Percentiles rank a stretch among this genome's conserved stretches.
Evolutionary conservation across 2,888 invertebrate species (phyloP).

Genomic region (Nudaria mundana): DNA sequence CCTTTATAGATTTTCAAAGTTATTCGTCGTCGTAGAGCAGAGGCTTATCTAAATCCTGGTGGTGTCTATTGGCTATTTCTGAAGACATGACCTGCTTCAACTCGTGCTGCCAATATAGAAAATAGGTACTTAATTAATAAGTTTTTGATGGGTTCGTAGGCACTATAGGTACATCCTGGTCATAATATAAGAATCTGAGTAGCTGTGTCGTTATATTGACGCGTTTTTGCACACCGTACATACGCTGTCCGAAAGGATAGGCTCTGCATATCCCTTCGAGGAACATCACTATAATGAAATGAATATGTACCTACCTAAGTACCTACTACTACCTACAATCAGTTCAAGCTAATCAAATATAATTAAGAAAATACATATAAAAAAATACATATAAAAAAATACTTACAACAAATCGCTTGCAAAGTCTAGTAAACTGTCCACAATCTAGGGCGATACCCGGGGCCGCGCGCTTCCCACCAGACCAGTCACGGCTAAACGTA

Average conservation of each 20-base stretch:
- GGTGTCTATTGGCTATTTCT: conserved; percentile 45
- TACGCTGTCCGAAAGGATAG: too few relatives aligned
- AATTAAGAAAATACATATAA: too few relatives aligned
- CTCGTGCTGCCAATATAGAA: conserved; percentile 59
- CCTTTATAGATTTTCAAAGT: conserved; percentile 5
- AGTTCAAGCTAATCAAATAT: too few relatives aligned
- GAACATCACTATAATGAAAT: too few relatives aligned
- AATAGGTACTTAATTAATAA: neutral
- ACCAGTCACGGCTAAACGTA: conserved; percentile 77
- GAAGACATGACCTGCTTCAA: conserved; percentile 56
- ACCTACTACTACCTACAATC: too few relatives aligned
- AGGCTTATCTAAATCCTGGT: conserved; percentile 48
- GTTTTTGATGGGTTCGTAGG: too few relatives aligned
- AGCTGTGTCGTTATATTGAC: too few relatives aligned
- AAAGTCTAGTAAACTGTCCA: conserved; percentile 63
- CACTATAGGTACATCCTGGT: too few relatives aligned
- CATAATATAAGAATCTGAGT: too few relatives aligned
- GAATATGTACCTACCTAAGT: too few relatives aligned
- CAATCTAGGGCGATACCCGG: conserved; percentile 60
- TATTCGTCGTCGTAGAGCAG: conserved; percentile 60
- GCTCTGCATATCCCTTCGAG: too few relatives aligned
- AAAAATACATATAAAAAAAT: neutral
- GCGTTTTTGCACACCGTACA: too few relatives aligned
- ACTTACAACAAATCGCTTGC: conserved; percentile 69
- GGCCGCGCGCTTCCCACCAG: conserved; percentile 63